phyloP scores from a whole-genome alignment of 2,113 vertebrate genomes.

The Daboia siamensis region DNA sequence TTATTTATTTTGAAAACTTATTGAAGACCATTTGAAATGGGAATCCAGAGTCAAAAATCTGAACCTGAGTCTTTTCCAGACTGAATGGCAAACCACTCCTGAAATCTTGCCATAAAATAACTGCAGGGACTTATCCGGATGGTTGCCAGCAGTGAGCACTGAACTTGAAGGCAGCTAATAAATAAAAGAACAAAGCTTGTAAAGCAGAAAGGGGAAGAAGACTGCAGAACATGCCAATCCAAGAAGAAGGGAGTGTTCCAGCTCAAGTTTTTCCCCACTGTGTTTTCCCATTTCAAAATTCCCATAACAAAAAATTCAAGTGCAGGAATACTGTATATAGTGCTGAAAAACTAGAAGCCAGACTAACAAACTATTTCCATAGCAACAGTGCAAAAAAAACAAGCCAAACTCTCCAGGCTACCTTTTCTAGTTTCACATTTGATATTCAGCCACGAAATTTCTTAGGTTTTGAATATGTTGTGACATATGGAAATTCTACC shows the following conservation, averaged over 20 bases:
- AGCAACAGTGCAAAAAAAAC: conserved; percentile 17
- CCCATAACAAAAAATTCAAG: background rate
- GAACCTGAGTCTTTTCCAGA: background rate
- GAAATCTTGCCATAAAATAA: background rate
- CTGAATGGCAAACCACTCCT: background rate
- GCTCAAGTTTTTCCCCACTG: background rate
- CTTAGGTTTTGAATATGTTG: conserved; percentile 3
- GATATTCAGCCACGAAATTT: conserved; percentile 19
- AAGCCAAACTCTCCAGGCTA: conserved; percentile 25
- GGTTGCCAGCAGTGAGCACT: background rate
- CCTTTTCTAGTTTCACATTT: conserved; percentile 13
- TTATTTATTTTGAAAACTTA: too few relatives aligned
- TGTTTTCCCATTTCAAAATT: background rate
- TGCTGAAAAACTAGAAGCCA: background rate
- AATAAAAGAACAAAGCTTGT: background rate
- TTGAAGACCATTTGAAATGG: background rate
- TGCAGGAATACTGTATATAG: background rate
- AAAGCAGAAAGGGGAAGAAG: background rate
- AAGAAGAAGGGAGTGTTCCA: background rate
- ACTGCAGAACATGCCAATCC: background rate
- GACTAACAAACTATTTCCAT: conserved; percentile 14
- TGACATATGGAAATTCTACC: conserved; percentile 20
- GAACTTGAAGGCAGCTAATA: background rate
- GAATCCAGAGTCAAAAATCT: background rate
- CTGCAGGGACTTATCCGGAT: background rate